Evolutionary conservation across 2,797 vertebrate species (phyloP).

Genomic region (Sebastes steindachneri): DNA sequence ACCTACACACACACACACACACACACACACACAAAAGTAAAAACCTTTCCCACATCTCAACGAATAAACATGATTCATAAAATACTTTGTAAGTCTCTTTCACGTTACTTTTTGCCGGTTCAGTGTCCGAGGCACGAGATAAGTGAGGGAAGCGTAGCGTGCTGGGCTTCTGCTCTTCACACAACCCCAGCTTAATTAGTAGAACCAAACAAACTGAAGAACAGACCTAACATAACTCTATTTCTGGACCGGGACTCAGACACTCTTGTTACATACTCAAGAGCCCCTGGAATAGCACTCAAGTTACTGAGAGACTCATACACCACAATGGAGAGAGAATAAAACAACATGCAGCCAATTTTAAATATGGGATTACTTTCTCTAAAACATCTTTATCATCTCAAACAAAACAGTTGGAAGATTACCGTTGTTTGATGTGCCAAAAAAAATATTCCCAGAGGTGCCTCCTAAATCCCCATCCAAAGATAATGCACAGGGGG

Average conservation of each 20-base stretch:
- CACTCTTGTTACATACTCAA: slow-evolving; percentile 72
- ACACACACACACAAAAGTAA: slow-evolving; percentile 1
- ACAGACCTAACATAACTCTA: slow-evolving; percentile 76
- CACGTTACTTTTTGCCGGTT: slow-evolving; percentile 1
- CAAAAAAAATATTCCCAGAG: slow-evolving; percentile 37
- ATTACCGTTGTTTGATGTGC: slow-evolving; percentile 62
- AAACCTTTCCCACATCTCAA: slow-evolving; percentile 35
- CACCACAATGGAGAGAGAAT: slow-evolving; percentile 34
- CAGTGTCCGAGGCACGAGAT: slow-evolving; percentile 34
- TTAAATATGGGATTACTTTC: slow-evolving; percentile 44
- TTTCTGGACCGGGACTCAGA: slow-evolving; percentile 71
- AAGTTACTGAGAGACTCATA: slow-evolving; percentile 69
- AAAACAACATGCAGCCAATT: slow-evolving; percentile 47
- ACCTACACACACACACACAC: not conserved
- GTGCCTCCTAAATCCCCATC: slow-evolving; percentile 53
- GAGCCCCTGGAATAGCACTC: slow-evolving; percentile 68
- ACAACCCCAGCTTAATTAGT: slow-evolving; percentile 71
- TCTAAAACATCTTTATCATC: slow-evolving; percentile 25
- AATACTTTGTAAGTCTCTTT: slow-evolving; percentile 35
- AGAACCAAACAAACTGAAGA: slow-evolving; percentile 68
- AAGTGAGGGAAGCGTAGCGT: slow-evolving; percentile 34
- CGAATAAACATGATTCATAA: slow-evolving; percentile 25
- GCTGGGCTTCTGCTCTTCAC: slow-evolving; percentile 44
- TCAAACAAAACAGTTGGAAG: slow-evolving; percentile 45
- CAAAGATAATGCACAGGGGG: slow-evolving; percentile 31